Evolutionary conservation across 2,888 invertebrate genomes (phyloP), one percentile per base, ranked within the genome.

Genomic region (Phortica okadai): DNA sequence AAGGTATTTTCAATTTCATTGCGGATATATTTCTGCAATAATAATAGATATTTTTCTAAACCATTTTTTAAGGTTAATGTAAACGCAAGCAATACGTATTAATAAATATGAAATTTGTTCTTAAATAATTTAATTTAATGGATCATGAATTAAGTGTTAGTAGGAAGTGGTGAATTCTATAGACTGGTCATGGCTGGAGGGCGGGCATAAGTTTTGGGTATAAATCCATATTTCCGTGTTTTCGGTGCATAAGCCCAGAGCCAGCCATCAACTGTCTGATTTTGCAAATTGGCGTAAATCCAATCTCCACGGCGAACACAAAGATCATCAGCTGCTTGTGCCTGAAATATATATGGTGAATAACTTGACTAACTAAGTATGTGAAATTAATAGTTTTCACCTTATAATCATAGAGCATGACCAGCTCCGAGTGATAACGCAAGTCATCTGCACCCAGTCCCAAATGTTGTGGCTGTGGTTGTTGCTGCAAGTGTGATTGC

Each of bases 401-500:
- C 93, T 97, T 97, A 92, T 98, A 98, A 92, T 98, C 98, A 90
- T 98, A 98, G 25, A 98, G 93, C 95, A 98, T 97, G 83, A 98
- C 97, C 89, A 98, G 93, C 91, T 98, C 97, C 0, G 97, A 97
- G 89, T 96, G 96, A 91, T 95, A 96, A 75, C 96, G 93, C 33
- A 95, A 93, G 88, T 96, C 96, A 82, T 94, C 94, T 0, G 91
- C 88, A 25, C 90, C 90, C 4, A 91, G 86, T 62, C 90, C 89
- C 8, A 90, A 82, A 72, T 88, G 90, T 66, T 89, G 89, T 10
- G 82, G 84, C 11, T 87, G 88, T 2, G 82, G 82, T 44, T 85
- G 83, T 69, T 82, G 79, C 41, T 85, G 84, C 59, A 79, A 83
- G 64, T 83, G 81, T 10, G 80, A 66, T 69, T 81, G 85, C 67